Percentiles rank a stretch among this genome's conserved stretches.
These are phyloP conservation scores for Lethrus apterus DNA, from an alignment of 1,140 invertebrate genomes.

Conservation along the genomic window DNA sequence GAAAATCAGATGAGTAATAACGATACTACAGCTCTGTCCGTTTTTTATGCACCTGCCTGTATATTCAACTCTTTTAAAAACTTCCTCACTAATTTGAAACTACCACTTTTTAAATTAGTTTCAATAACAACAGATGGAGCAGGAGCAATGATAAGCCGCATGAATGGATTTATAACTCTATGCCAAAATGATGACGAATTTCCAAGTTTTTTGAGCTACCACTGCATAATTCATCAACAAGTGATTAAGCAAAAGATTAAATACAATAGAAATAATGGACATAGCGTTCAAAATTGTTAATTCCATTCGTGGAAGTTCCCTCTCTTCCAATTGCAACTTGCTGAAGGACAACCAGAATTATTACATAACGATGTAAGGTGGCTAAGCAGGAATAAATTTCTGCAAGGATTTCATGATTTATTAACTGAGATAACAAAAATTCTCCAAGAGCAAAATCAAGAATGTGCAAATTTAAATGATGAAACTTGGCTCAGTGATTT, in stretches of 20 bases:
- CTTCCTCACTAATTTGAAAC: conserved; percentile 14
- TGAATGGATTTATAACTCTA: conserved; percentile 30
- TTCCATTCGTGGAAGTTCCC: conserved; percentile 35
- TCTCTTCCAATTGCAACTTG: conserved; percentile 28
- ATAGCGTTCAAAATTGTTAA: conserved; percentile 36
- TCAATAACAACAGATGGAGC: conserved; percentile 35
- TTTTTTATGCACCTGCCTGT: too few relatives aligned
- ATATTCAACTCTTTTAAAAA: conserved; percentile 11
- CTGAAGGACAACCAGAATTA: conserved; percentile 28
- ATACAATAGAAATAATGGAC: conserved; percentile 36
- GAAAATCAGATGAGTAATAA: too few relatives aligned
- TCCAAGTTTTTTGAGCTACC: conserved; percentile 32
- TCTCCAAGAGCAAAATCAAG: conserved; percentile 24
- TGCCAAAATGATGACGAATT: conserved; percentile 29
- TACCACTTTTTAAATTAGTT: conserved; percentile 31
- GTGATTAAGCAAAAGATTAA: conserved; percentile 33
- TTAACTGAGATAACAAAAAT: conserved; percentile 32
- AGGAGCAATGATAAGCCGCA: conserved; percentile 28
- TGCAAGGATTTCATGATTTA: conserved; percentile 30
- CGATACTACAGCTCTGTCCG: too few relatives aligned
- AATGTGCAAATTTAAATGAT: conserved; percentile 29
- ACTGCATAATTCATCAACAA: conserved; percentile 36
- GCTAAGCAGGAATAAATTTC: conserved; percentile 30
- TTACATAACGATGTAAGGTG: conserved; percentile 29
- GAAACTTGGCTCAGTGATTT: conserved; percentile 26